Evolutionary conservation across 1,140 invertebrate genomes (phyloP).

Genomic region (Chironomus tepperi): DNA sequence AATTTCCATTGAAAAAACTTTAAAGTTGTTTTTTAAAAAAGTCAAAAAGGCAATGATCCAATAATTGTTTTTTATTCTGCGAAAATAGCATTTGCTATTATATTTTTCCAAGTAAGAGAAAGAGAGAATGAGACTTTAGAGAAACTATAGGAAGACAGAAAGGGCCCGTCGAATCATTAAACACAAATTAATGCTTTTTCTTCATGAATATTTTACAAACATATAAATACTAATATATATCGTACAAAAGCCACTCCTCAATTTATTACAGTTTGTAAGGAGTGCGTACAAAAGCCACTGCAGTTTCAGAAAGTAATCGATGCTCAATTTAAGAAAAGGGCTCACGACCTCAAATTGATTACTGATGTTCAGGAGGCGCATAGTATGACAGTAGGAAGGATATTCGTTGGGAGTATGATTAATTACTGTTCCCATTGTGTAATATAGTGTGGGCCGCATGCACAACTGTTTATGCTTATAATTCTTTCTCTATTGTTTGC

Average conservation of each 20-base stretch:
- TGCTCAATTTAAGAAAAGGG: too few relatives aligned
- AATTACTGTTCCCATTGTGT: conserved; percentile 16
- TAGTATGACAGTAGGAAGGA: too few relatives aligned
- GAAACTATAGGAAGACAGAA: neutral
- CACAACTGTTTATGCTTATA: neutral
- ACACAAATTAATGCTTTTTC: conserved; percentile 14
- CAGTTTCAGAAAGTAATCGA: too few relatives aligned
- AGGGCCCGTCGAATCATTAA: conserved; percentile 5
- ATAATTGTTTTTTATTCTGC: too few relatives aligned
- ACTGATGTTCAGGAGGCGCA: too few relatives aligned
- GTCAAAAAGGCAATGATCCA: too few relatives aligned
- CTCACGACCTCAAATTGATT: too few relatives aligned
- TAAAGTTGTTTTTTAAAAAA: too few relatives aligned
- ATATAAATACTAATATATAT: neutral
- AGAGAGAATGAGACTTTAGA: neutral
- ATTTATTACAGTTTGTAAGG: conserved; percentile 15
- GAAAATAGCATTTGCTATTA: neutral
- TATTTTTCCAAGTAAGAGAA: neutral
- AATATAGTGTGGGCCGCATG: neutral
- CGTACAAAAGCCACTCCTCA: neutral
- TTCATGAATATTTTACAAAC: conserved; percentile 9
- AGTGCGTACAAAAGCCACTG: too few relatives aligned
- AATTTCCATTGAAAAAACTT: neutral
- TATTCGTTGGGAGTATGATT: conserved; percentile 18
- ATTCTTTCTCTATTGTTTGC: conserved; percentile 7